A percentile compares a stretch with the other conserved stretches of the same genome.
These are phyloP conservation scores for Mobula birostris DNA, from an alignment of 2,113 vertebrate genomes.

Conservation along the genomic window DNA sequence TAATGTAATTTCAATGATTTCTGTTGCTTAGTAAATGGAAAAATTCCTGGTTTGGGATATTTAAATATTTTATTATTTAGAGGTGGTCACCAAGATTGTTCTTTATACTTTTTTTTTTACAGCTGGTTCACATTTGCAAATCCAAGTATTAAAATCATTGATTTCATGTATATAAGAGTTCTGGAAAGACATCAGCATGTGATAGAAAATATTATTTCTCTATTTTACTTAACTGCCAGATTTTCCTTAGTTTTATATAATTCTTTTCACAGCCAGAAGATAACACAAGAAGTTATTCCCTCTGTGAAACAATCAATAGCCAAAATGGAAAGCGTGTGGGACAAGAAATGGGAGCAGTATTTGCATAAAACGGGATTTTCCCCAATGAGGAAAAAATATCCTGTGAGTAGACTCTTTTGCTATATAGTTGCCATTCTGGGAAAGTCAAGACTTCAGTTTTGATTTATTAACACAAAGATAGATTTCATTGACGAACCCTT, in stretches of 20 bases:
- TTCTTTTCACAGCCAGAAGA: conserved; percentile 55
- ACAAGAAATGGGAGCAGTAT: conserved; percentile 63
- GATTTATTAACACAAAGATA: neutral
- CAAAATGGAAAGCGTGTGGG: conserved; percentile 60
- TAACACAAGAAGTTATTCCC: conserved; percentile 49
- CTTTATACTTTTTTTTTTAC: neutral
- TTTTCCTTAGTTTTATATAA: neutral
- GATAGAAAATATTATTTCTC: neutral
- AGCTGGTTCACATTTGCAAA: neutral
- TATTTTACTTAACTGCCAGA: neutral
- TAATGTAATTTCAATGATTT: too few relatives aligned
- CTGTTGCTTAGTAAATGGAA: neutral
- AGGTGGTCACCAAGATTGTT: too few relatives aligned
- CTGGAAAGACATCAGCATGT: neutral
- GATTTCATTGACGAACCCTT: neutral
- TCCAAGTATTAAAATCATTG: neutral
- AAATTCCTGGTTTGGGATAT: neutral
- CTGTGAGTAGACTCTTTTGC: conserved; percentile 60
- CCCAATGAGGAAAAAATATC: conserved; percentile 51
- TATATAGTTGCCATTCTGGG: too few relatives aligned
- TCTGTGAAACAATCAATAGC: conserved; percentile 46
- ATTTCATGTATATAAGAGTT: neutral
- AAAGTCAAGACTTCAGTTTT: neutral
- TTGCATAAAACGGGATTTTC: conserved; percentile 54
- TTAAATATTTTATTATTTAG: neutral